Percentiles rank a stretch among this genome's conserved stretches.
Evolutionary conservation across 1,140 invertebrate genomes (phyloP).

Genomic region (Araneus ventricosus): DNA sequence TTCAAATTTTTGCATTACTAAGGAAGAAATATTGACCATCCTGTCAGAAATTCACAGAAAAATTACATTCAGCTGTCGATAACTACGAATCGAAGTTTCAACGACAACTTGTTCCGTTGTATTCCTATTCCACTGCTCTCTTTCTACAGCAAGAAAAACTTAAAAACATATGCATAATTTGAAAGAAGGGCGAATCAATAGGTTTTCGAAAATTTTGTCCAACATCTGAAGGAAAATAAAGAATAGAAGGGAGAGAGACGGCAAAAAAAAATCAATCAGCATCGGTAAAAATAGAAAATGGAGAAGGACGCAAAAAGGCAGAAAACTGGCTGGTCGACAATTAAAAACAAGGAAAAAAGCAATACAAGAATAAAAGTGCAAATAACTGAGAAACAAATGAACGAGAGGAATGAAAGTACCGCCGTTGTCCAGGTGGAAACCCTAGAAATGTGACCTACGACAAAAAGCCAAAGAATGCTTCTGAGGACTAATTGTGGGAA

Average conservation of each 20-base stretch:
- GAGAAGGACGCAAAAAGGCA: neutral
- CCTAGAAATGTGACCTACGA: conserved; percentile 31
- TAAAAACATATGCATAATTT: conserved; percentile 55
- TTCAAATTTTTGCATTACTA: too few species aligned
- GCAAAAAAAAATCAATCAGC: conserved; percentile 65
- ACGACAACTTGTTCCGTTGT: neutral
- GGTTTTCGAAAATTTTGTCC: conserved; percentile 53
- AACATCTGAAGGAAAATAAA: neutral
- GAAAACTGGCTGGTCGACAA: neutral
- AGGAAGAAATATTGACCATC: too few species aligned
- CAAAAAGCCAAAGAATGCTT: conserved; percentile 51
- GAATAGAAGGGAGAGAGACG: neutral
- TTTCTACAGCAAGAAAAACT: neutral
- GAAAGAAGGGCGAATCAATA: conserved; percentile 51
- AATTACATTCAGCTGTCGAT: neutral
- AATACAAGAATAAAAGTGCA: conserved; percentile 18
- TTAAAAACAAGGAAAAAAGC: conserved; percentile 41
- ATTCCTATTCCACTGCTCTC: neutral
- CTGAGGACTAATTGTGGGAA: conserved; percentile 63
- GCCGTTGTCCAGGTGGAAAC: neutral
- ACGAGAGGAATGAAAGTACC: conserved; percentile 41
- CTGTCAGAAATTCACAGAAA: neutral
- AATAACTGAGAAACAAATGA: conserved; percentile 55
- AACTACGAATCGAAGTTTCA: neutral
- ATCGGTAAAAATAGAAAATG: conserved; percentile 43